phyloP scores from a whole-genome alignment of 1,140 invertebrate genomes.

The Tribolium castaneum region DNA sequence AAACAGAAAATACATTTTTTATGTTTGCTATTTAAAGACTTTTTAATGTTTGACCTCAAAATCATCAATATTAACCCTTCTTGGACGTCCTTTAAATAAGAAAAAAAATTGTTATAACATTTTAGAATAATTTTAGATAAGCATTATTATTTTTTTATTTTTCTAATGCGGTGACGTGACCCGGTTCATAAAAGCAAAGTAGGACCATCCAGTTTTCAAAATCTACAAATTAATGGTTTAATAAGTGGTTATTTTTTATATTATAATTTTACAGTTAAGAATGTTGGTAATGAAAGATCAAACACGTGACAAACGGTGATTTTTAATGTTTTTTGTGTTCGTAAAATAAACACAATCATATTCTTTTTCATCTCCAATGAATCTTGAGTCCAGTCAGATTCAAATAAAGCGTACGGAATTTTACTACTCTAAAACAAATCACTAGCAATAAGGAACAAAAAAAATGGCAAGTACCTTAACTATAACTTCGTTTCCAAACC shows the following conservation, averaged over 20 bases:
- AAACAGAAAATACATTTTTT: too few relatives aligned
- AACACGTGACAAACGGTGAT: background rate
- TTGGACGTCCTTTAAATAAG: too few relatives aligned
- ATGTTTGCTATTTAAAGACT: too few relatives aligned
- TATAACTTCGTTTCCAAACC: background rate
- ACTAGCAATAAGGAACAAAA: background rate
- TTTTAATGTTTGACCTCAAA: too few relatives aligned
- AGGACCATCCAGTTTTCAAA: background rate
- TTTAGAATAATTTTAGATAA: too few relatives aligned
- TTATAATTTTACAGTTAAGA: background rate
- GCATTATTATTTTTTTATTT: background rate
- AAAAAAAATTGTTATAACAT: too few relatives aligned
- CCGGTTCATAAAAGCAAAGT: background rate
- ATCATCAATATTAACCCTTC: too few relatives aligned
- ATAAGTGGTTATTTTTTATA: background rate
- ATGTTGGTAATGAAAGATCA: background rate
- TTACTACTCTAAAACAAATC: background rate
- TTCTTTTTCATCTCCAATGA: background rate
- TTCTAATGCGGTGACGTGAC: background rate
- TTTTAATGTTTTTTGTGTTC: background rate
- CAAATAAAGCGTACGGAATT: background rate
- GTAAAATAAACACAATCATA: background rate
- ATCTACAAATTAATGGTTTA: background rate
- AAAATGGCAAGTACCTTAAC: background rate
- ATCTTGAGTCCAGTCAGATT: background rate